A percentile compares a stretch with the other conserved stretches of the same genome.
Conservation (phyloP, 2,113 vertebrate genomes). For the Serilophus lunatus region DNA sequence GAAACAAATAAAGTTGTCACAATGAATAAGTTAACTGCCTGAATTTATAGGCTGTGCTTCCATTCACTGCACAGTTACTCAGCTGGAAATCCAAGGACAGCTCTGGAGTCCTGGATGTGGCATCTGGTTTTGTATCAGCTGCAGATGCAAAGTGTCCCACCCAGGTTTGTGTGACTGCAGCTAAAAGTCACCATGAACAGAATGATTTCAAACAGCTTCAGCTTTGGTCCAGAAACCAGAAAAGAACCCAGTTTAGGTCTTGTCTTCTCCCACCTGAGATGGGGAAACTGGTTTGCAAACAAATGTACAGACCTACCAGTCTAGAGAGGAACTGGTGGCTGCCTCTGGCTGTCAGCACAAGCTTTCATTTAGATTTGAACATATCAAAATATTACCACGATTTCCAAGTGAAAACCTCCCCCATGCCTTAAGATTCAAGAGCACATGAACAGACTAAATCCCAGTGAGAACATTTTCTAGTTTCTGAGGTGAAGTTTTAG, state of each 20-base stretch:
- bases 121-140: background rate
- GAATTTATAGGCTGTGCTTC: background rate
- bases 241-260: too few species aligned
- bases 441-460: background rate
- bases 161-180: background rate
- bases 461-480: background rate
- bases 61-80: background rate
- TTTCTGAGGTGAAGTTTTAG: background rate
- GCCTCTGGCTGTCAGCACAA: too few species aligned
- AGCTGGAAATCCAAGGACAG: background rate
- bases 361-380: too few species aligned
- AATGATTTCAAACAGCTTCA: too few species aligned
- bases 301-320: too few species aligned
- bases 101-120: background rate
- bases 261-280: too few species aligned
- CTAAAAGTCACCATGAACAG: too few species aligned
- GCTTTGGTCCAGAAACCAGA: too few species aligned
- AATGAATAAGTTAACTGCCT: slow-evolving; percentile 3
- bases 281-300: too few species aligned
- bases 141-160: background rate
- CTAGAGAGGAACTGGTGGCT: too few species aligned
- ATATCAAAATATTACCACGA: background rate
- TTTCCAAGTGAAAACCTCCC: background rate
- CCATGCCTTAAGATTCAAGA: background rate
- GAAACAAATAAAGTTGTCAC: slow-evolving; percentile 9